Percentiles rank a stretch among this genome's conserved stretches.
phyloP scores from a whole-genome alignment of 2,888 invertebrate species.

The Campaea margaritaria region DNA sequence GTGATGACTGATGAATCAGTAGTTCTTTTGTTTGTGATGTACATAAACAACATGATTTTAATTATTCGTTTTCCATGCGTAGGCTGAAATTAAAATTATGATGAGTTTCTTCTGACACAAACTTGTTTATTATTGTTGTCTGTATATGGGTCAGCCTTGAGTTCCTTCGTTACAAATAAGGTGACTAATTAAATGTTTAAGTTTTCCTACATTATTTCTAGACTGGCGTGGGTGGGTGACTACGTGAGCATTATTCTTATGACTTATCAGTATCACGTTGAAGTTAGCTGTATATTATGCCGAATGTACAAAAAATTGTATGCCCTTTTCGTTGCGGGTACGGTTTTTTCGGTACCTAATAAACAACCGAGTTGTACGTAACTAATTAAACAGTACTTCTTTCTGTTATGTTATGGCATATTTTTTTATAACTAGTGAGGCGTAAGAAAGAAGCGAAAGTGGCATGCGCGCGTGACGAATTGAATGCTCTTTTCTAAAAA shows the following conservation, averaged over 20 bases:
- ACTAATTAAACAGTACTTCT: slow-evolving; percentile 41
- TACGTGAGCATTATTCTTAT: slow-evolving; percentile 58
- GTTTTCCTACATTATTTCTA: slow-evolving; percentile 76
- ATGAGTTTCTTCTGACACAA: slow-evolving; percentile 75
- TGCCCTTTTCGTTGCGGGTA: slow-evolving; percentile 28
- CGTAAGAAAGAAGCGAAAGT: slow-evolving; percentile 72
- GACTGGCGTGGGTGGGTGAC: slow-evolving; percentile 73
- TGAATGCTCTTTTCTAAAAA: slow-evolving; percentile 56
- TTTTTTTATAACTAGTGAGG: slow-evolving; percentile 51
- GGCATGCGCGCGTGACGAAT: slow-evolving; percentile 56
- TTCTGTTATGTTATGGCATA: slow-evolving; percentile 42
- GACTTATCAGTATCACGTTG: slow-evolving; percentile 57
- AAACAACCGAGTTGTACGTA: slow-evolving; percentile 31
- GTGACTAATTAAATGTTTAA: slow-evolving; percentile 79
- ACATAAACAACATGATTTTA: slow-evolving; percentile 42
- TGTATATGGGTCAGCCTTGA: slow-evolving; percentile 78
- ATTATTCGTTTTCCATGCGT: slow-evolving; percentile 69
- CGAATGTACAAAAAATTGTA: background rate
- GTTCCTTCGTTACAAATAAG: slow-evolving; percentile 73
- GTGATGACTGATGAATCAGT: too few relatives aligned
- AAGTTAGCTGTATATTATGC: slow-evolving; percentile 6
- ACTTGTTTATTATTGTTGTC: slow-evolving; percentile 78
- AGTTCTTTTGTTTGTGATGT: slow-evolving; percentile 39
- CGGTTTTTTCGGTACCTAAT: slow-evolving; percentile 30
- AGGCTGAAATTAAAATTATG: slow-evolving; percentile 76